These are phyloP conservation scores for Planococcus citri DNA, from an alignment of 1,140 invertebrate genomes.

Conservation along the genomic window DNA sequence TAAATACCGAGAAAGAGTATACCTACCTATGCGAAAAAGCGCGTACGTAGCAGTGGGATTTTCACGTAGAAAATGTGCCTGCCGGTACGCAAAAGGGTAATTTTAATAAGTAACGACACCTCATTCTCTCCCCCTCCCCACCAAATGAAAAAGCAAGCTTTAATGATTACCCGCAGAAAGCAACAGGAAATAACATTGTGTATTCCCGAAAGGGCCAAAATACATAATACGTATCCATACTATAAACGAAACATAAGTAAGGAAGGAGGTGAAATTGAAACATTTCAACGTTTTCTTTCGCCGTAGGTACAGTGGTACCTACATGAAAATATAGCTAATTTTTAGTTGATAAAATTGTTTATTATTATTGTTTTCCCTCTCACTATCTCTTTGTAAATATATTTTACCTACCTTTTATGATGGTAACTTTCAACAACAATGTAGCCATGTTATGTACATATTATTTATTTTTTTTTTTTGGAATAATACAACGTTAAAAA, in stretches of 20 bases:
- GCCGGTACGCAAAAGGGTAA: background rate
- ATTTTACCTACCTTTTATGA: too few relatives aligned
- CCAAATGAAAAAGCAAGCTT: background rate
- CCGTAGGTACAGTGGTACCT: background rate
- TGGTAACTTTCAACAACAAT: too few relatives aligned
- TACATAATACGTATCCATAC: background rate
- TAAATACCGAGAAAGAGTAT: too few relatives aligned
- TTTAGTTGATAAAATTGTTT: background rate
- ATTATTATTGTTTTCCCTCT: background rate
- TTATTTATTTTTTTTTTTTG: too few relatives aligned
- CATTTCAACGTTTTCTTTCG: background rate
- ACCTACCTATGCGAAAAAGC: too few relatives aligned
- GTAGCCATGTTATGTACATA: too few relatives aligned
- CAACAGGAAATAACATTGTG: background rate
- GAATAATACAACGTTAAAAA: background rate
- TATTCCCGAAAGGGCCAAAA: background rate
- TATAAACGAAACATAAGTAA: background rate
- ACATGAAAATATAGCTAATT: background rate
- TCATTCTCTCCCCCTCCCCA: too few relatives aligned
- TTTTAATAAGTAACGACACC: background rate
- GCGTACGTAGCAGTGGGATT: too few relatives aligned
- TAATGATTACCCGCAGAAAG: slow-evolving; percentile 2
- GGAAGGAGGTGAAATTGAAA: background rate
- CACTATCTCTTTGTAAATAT: too few relatives aligned
- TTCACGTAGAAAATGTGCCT: too few relatives aligned